Conservation (phyloP, 1,140 invertebrate species). For the Laupala kohalensis region DNA sequence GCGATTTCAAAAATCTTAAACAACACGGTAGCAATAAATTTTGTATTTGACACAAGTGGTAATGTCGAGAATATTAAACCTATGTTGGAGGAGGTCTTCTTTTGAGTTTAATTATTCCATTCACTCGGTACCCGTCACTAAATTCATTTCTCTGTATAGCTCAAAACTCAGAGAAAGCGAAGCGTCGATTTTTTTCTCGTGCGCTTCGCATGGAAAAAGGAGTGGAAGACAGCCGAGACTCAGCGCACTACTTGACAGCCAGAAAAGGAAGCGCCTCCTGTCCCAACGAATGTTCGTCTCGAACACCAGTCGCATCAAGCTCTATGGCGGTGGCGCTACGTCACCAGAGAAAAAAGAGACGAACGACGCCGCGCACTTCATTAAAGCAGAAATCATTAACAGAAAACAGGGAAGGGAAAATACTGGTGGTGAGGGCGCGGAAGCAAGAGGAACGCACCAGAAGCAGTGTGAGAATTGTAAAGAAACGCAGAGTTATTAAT, state of each 20-base stretch:
- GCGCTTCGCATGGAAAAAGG: neutral
- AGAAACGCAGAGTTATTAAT: neutral
- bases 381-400: neutral
- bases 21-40: too few relatives aligned
- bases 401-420: neutral
- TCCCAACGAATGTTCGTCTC: too few relatives aligned
- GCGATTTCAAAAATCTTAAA: too few relatives aligned
- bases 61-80: neutral
- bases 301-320: too few relatives aligned
- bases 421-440: neutral
- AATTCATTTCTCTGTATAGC: neutral
- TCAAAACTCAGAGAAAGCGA: neutral
- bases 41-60: too few relatives aligned
- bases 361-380: neutral
- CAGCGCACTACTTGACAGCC: neutral
- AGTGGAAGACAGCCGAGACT: neutral
- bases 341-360: too few relatives aligned
- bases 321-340: too few relatives aligned
- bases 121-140: neutral
- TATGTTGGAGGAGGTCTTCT: neutral
- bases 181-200: neutral
- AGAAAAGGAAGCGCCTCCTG: neutral
- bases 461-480: neutral
- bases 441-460: neutral
- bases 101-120: neutral